Percentiles rank a stretch among this genome's conserved stretches.
Evolutionary conservation across 1,140 invertebrate species (phyloP).

Genomic region (Meloidogyne floridensis): DNA sequence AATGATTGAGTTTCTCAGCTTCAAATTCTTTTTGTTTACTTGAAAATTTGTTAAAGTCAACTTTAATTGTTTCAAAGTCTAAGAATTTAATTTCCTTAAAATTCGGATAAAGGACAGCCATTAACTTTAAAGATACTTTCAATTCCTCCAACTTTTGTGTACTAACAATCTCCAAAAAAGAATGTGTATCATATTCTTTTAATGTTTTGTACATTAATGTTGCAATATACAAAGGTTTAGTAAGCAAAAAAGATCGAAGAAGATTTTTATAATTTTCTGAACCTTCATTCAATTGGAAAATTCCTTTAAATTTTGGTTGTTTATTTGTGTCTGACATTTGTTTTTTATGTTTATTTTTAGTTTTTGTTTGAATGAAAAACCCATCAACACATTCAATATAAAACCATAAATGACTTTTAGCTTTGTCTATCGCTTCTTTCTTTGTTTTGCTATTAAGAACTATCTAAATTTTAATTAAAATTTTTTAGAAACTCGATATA

Average conservation of each 20-base stretch:
- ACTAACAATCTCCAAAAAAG: background rate
- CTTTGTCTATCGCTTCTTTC: background rate
- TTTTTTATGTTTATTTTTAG: background rate
- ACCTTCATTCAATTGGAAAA: background rate
- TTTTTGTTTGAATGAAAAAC: background rate
- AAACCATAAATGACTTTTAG: background rate
- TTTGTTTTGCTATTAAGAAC: background rate
- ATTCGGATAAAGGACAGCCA: background rate
- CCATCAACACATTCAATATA: slow-evolving; percentile 2
- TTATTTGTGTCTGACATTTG: background rate
- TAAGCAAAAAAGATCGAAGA: background rate
- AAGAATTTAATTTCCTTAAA: background rate
- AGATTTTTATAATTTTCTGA: background rate
- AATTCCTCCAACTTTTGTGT: background rate
- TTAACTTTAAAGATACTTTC: slow-evolving; percentile 4
- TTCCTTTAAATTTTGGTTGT: background rate
- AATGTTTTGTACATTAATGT: background rate
- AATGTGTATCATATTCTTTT: background rate
- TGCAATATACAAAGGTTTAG: slow-evolving; percentile 6
- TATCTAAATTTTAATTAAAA: background rate
- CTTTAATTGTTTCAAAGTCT: background rate
- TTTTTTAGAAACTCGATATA: too few relatives aligned
- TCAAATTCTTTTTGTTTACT: background rate
- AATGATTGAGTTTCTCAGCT: background rate
- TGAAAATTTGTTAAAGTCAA: background rate